These are phyloP conservation scores for Empidonax traillii DNA, from an alignment of 2,113 vertebrate genomes.

Conservation along the genomic window DNA sequence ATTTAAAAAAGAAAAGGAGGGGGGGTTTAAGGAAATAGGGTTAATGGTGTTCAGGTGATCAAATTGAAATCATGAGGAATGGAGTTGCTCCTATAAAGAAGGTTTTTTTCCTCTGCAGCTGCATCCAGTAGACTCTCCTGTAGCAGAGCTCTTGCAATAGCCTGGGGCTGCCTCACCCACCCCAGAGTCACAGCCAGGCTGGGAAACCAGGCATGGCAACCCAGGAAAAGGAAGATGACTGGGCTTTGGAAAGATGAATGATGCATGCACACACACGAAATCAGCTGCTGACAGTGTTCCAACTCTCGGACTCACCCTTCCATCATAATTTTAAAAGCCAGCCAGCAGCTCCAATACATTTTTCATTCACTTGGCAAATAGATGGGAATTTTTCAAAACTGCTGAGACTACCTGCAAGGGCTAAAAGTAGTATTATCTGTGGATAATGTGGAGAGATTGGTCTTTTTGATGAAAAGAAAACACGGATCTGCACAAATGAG, in stretches of 20 bases:
- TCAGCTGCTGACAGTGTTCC: neutral
- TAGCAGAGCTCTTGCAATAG: neutral
- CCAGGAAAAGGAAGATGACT: accelerated
- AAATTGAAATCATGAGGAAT: neutral
- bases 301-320: neutral
- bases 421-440: neutral
- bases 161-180: neutral
- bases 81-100: neutral
- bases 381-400: neutral
- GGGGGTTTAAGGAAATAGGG: neutral
- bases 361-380: neutral
- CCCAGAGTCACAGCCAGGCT: neutral
- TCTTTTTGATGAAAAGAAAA: neutral
- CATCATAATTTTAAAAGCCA: neutral
- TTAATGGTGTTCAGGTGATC: neutral
- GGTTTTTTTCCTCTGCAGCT: neutral
- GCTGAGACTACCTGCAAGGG: neutral
- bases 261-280: neutral
- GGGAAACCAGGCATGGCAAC: neutral
- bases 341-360: neutral
- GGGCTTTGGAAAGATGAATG: neutral
- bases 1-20: neutral
- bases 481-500: neutral
- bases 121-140: neutral
- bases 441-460: accelerated